phyloP scores from a whole-genome alignment of 2,888 invertebrate genomes.

The Asteroscopus sphinx region DNA sequence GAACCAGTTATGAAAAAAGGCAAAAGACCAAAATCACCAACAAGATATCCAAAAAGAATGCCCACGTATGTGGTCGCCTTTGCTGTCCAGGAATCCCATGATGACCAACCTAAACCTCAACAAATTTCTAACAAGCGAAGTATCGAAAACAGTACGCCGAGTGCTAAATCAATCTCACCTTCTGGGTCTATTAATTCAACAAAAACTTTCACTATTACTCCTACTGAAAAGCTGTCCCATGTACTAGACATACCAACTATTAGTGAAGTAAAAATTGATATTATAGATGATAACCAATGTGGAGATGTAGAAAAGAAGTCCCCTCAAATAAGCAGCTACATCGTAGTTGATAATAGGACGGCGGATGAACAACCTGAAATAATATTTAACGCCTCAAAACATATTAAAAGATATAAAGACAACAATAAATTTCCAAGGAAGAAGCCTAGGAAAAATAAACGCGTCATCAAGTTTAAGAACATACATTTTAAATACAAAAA shows the following conservation, averaged over 20 bases:
- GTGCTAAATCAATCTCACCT: slow-evolving; percentile 53
- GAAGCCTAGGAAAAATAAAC: slow-evolving; percentile 58
- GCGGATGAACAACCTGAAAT: slow-evolving; percentile 51
- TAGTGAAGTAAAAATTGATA: slow-evolving; percentile 49
- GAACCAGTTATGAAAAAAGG: slow-evolving; percentile 24
- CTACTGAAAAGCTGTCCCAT: slow-evolving; percentile 35
- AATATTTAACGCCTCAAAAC: slow-evolving; percentile 57
- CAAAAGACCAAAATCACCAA: slow-evolving; percentile 48
- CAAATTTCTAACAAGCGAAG: slow-evolving; percentile 59
- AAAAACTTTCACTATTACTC: slow-evolving; percentile 53
- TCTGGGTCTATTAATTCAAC: slow-evolving; percentile 44
- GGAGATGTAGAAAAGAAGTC: slow-evolving; percentile 41
- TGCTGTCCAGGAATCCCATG: slow-evolving; percentile 64
- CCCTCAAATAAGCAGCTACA: slow-evolving; percentile 30
- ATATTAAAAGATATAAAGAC: slow-evolving; percentile 41
- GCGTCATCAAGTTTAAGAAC: slow-evolving; percentile 56
- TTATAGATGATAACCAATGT: slow-evolving; percentile 43
- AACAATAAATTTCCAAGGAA: slow-evolving; percentile 42
- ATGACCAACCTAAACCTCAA: slow-evolving; percentile 58
- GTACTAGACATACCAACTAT: slow-evolving; percentile 24
- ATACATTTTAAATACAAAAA: slow-evolving; percentile 66
- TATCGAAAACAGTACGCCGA: slow-evolving; percentile 45
- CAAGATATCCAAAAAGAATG: slow-evolving; percentile 49
- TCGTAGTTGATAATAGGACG: slow-evolving; percentile 35
- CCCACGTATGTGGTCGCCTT: slow-evolving; percentile 66